Base-by-base conservation (phyloP, 2,888 invertebrate species). In the Teleogryllus oceanicus region DNA sequence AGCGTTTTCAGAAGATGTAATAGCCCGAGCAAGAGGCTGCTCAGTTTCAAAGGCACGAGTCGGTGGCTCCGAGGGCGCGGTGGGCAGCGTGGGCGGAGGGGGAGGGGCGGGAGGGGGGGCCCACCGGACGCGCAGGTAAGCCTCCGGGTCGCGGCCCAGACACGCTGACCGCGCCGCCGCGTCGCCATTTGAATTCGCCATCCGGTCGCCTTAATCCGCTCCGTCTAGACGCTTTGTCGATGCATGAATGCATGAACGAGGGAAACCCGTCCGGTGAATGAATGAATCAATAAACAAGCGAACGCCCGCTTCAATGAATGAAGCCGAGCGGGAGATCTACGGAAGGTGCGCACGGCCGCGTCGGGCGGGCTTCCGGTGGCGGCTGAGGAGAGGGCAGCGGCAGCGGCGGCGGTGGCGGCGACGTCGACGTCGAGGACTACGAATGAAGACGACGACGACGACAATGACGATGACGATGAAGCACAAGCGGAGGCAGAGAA, bases 221-320 rank as follows among this genome's bases (percentile, higher is more conserved):
- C 62, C 62, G 62, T 18, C 62, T 62, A 62, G 62, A 62, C 62
- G 62, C n/a, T 62, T 62, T 62, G 62, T 62, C 62, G 62, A 62
- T n/a, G 62, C 62, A 62, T 62, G 62, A 62, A 62, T 62, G 62
- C 62, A 62, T 62, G 62, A 62, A n/a, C 62, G 62, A 62, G 62
- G 37, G 37, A 37, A 37, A 37, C 37, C 37, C 37, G 37, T 37
- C 37, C 37, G 37, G 8, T 8, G 37, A 37, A 37, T 37, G 37
- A 37, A 37, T 37, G 37, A 37, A 37, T 37, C 37, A 37, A 37
- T 37, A 16, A n/a, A 13, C 11, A 5, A 16, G 62, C 62, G n/a
- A 62, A n/a, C 62, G 62, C 13, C 4, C 62, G 62, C 62, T 13
- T 62, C 62, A n/a, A 62, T 62, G 62, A 62, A 62, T 62, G 62